A percentile compares a stretch with the other conserved stretches of the same genome.
These are phyloP conservation scores for Candidula unifasciata DNA, from an alignment of 2,888 invertebrate genomes.

Conservation along the genomic window DNA sequence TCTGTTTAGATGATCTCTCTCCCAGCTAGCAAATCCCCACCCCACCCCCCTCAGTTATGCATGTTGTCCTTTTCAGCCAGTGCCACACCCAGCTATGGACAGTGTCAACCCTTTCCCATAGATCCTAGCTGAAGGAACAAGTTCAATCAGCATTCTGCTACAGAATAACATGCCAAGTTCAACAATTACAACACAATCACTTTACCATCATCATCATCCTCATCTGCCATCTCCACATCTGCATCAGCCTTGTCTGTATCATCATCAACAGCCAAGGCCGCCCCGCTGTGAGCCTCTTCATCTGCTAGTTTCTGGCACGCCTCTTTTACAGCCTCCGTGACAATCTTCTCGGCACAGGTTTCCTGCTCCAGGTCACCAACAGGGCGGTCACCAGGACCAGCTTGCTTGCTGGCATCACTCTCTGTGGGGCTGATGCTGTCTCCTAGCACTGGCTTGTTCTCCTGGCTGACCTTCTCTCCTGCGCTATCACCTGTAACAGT, in stretches of 20 bases:
- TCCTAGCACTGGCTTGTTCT: background rate
- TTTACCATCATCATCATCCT: background rate
- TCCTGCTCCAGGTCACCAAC: background rate
- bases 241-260: slow-evolving; percentile 45
- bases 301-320: background rate
- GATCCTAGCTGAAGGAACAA: background rate
- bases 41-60: too few species aligned
- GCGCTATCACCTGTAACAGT: background rate
- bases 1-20: too few species aligned
- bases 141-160: background rate
- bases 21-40: too few species aligned
- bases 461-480: background rate
- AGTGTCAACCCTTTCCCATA: too few species aligned
- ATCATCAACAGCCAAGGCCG: background rate
- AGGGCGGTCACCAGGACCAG: too few species aligned
- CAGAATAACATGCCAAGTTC: too few species aligned
- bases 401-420: background rate
- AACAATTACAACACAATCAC: background rate
- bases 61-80: background rate
- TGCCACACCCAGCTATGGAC: background rate
- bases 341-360: background rate
- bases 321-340: background rate
- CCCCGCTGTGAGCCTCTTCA: background rate
- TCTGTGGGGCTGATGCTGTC: background rate
- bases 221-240: slow-evolving; percentile 45